Base-by-base conservation (phyloP, 92 coral and sea anemone species). In the Umimayanthus kanabou region DNA sequence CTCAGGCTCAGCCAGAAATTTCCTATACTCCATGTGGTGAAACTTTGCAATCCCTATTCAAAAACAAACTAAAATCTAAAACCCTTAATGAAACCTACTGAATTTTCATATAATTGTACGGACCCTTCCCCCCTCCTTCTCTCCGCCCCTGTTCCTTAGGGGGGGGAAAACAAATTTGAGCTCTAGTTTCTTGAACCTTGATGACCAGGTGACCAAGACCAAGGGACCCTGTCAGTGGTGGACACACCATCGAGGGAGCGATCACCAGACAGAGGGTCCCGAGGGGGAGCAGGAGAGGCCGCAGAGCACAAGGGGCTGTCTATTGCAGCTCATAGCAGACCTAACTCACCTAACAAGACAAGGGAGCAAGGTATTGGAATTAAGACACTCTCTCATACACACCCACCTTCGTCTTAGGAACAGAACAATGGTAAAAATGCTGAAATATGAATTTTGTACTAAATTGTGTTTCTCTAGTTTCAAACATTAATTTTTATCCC, bases 191-290 rank as follows among this genome's bases (percentile, higher is more conserved):
- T 79, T 26, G 66, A 66, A 2, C 2, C 69, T 47, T 23, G 30
- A 6, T 61, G 29, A 53, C 37, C 29, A 84, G 58, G 74, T 73
- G 93, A 91, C 7, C 93, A 91, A 57, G 89, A 73, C 29, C 91
- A 85, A 57, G 72, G 84, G 10, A 85, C 75, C 8, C 70, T 69
- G 70, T 89, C 92, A 49, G 92, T 79, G 30, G 85, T 23, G 4
- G 94, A 85, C 50, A 89, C 90, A 6, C 92, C 90, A 13, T 91
- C 87, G 29, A 91, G 92, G 28, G 82, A 85, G 28, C 88, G 79
- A n/a, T 89, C 91, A 39, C 92, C 92, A 39, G 94, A 89, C 22
- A 86, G 92, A 39, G 57, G 6, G 9, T 91, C 66, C 45, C 87
- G 90, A 77, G 80, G 94, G 30, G 92, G 84, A 42, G 90, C 57